These are phyloP conservation scores for Epirrhoe tristata DNA, from an alignment of 2,888 invertebrate species.

Conservation along the genomic window DNA sequence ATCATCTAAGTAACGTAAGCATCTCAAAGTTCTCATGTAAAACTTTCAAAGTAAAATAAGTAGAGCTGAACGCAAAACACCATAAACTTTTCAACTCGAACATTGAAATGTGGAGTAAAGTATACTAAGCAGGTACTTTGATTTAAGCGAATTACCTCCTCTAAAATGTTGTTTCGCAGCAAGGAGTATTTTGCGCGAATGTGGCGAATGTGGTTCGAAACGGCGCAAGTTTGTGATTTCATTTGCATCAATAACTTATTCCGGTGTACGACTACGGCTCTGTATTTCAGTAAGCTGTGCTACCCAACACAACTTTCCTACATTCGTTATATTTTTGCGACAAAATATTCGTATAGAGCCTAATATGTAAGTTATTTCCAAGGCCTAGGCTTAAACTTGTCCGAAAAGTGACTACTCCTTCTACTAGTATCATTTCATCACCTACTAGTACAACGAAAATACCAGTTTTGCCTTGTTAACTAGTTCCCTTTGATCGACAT, in stretches of 20 bases:
- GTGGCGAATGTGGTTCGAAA: slow-evolving; percentile 24
- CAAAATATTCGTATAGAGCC: slow-evolving; percentile 2
- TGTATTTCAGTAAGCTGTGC: slow-evolving; percentile 9
- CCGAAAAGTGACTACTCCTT: neutral
- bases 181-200: slow-evolving; percentile 22
- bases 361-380: neutral
- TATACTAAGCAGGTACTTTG: slow-evolving; percentile 17
- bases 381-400: neutral
- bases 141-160: slow-evolving; percentile 22
- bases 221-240: slow-evolving; percentile 31
- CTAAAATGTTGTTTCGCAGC: slow-evolving; percentile 24
- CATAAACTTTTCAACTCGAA: slow-evolving; percentile 17
- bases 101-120: slow-evolving; percentile 19
- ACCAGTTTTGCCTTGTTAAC: slow-evolving; percentile 16
- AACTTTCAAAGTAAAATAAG: neutral
- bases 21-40: slow-evolving; percentile 1
- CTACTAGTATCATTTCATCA: no score
- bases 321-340: neutral
- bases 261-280: slow-evolving; percentile 9
- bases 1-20: neutral
- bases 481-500: slow-evolving; percentile 8
- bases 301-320: neutral
- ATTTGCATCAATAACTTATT: slow-evolving; percentile 33
- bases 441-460: no score
- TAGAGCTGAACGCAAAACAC: slow-evolving; percentile 17